Percentiles rank a stretch among this genome's conserved stretches.
phyloP scores from a whole-genome alignment of 30 jellyfish, hydroid and myxozoan species.

The Aurelia aurita complex sp. Pacific region DNA sequence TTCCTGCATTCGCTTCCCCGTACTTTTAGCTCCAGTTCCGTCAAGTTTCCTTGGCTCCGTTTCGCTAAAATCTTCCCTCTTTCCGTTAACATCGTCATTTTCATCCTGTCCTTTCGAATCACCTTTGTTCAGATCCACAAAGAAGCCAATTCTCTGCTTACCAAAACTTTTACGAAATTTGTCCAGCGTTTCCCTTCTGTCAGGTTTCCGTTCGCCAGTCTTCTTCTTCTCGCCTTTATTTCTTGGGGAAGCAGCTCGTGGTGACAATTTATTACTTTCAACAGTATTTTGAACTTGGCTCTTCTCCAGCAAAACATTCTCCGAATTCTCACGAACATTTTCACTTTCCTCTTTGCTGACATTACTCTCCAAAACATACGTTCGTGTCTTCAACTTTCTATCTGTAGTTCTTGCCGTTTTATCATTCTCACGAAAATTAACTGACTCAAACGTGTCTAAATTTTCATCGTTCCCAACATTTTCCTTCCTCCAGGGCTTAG shows the following conservation, averaged over 20 bases:
- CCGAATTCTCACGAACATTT: neutral
- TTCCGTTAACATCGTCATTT: too few species aligned
- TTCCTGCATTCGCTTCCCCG: too few species aligned
- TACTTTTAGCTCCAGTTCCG: too few species aligned
- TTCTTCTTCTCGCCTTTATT: neutral
- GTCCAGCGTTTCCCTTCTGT: conserved; percentile 20
- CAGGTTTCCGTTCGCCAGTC: neutral
- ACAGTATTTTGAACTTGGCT: too few species aligned
- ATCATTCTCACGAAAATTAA: neutral
- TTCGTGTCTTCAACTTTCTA: conserved; percentile 1
- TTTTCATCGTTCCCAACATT: neutral
- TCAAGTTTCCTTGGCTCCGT: too few species aligned
- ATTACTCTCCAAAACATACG: neutral
- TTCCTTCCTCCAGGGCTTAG: neutral
- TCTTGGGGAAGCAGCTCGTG: neutral
- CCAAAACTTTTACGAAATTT: conserved; percentile 54
- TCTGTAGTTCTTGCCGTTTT: neutral
- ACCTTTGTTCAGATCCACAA: conserved; percentile 27
- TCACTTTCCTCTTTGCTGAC: neutral
- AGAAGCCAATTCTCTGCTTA: conserved; percentile 46
- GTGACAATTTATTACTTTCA: too few species aligned
- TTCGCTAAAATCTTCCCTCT: too few species aligned
- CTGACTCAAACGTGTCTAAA: neutral
- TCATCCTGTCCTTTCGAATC: neutral
- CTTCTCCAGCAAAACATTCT: neutral